Conservation (phyloP, 2,797 vertebrate species). For the Macroramphosus scolopax region DNA sequence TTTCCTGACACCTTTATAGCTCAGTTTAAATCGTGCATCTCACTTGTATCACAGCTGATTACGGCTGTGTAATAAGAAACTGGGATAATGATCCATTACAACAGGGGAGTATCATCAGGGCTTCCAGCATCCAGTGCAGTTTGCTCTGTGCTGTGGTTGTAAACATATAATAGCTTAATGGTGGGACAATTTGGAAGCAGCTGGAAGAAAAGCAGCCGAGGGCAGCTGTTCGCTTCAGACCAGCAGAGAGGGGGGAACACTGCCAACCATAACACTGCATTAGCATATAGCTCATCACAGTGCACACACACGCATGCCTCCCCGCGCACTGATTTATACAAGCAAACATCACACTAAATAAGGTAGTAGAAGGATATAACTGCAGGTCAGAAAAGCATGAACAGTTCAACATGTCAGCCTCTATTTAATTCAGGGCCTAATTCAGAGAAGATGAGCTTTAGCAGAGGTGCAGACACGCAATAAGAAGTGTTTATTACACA, state of each 20-base stretch:
- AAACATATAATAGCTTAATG: conserved; percentile 90
- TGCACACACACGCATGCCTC: conserved; percentile 21
- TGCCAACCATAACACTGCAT: conserved; percentile 43
- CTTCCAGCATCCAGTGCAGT: conserved; percentile 72
- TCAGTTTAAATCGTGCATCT: conserved; percentile 24
- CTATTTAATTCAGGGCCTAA: conserved; percentile 30
- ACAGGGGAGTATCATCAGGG: conserved; percentile 48
- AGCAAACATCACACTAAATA: conserved; percentile 17
- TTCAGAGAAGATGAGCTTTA: too few relatives aligned
- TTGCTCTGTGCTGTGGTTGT: conserved; percentile 74
- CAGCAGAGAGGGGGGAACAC: conserved; percentile 14
- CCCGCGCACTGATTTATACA: conserved; percentile 12
- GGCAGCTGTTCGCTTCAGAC: conserved; percentile 82
- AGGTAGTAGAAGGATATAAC: conserved; percentile 18
- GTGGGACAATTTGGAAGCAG: conserved; percentile 87
- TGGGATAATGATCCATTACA: conserved; percentile 59
- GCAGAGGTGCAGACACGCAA: conserved; percentile 11
- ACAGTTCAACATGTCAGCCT: too few relatives aligned
- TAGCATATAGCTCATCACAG: conserved; percentile 39
- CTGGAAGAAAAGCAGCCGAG: conserved; percentile 80
- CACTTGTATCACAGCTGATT: conserved; percentile 51
- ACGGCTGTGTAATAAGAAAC: conserved; percentile 54
- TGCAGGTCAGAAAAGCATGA: conserved; percentile 5
- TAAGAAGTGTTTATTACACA: conserved; percentile 10
- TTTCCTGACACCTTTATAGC: conserved; percentile 21